These are phyloP conservation scores for Zaprionus africanus DNA, from an alignment of 1,140 invertebrate species.

Conservation along the genomic window DNA sequence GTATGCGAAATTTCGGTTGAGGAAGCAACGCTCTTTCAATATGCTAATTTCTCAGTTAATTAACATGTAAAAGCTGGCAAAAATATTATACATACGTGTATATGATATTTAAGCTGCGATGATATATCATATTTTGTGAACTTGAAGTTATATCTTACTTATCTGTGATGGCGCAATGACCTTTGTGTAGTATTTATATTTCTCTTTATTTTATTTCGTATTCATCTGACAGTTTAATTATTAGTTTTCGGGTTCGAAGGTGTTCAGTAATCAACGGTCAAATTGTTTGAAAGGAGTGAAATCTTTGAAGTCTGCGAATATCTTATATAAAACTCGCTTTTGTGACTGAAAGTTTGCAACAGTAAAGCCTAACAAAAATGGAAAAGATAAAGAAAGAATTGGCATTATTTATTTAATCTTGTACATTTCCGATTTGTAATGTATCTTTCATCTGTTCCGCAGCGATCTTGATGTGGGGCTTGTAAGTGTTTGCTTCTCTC, in stretches of 20 bases:
- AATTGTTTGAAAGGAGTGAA: background rate
- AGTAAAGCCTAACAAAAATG: no score
- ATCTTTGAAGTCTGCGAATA: background rate
- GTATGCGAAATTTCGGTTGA: constrained; percentile 31
- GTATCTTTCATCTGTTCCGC: constrained; percentile 4
- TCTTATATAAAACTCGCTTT: constrained; percentile 5
- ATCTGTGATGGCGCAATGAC: constrained; percentile 70
- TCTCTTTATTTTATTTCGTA: constrained; percentile 28
- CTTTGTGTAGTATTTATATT: constrained; percentile 34
- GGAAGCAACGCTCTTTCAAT: constrained; percentile 49
- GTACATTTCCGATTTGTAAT: background rate
- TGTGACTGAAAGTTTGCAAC: background rate
- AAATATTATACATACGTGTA: constrained; percentile 13
- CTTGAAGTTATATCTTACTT: constrained; percentile 28
- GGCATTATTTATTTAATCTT: background rate
- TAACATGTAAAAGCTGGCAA: constrained; percentile 29
- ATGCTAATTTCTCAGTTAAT: constrained; percentile 48
- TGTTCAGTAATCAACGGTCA: background rate
- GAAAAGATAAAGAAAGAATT: background rate
- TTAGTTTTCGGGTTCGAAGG: constrained; percentile 47
- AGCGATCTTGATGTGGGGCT: background rate
- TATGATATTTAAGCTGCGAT: constrained; percentile 11
- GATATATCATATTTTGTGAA: constrained; percentile 34
- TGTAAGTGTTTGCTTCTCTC: background rate
- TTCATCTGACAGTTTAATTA: constrained; percentile 53